Evolutionary conservation across 2,888 invertebrate genomes (phyloP), one percentile per base, ranked within the genome.

Genomic region (Aporophyla lueneburgensis): DNA sequence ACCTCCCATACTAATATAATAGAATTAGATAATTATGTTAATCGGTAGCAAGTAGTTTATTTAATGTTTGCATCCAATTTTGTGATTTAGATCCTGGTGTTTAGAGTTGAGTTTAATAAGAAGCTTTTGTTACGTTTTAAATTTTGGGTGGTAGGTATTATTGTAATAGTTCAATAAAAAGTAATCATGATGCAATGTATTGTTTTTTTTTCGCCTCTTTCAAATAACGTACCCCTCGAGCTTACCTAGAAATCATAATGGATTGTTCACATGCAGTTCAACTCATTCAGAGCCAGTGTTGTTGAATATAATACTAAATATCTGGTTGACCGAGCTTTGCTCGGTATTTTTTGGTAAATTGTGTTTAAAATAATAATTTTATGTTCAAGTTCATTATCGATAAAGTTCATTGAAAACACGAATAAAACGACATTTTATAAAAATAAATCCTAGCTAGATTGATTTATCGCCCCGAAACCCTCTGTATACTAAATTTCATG

Each of bases 61-160:
- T 53, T 53, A 67, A 43, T 73, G 49, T 77, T 80, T 43, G 71
- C 59, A 69, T 69, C 19, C 27, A 54, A 46, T 66, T 27, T 72
- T 70, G 65, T 75, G 14, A 63, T 66, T 74, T 53, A 72, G 27
- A 61, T 24, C 49, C 46, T 69, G 62, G 59, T 16, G 62, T 56
- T 68, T 82, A 82, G 59, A 63, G 33, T 67, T 59, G 71, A 69
- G 71, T 65, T 76, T 78, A 73, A 12, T 71, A 69, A 56, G 67
- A 74, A 33, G 6, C 9, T 76, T 70, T 81, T 78, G 74, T 81
- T 78, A 74, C 68, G 58, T 78, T 71, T 67, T 76, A 54, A 63
- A 56, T 46, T 65, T 71, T 66, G 74, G 74, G 43, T 69, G 68
- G 49, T 72, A 59, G 63, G 10, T 49, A 56, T 56, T 16, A 74